Percentiles rank a stretch among this genome's conserved stretches.
phyloP scores from a whole-genome alignment of 2,113 vertebrate species.

The Parotia lawesii region DNA sequence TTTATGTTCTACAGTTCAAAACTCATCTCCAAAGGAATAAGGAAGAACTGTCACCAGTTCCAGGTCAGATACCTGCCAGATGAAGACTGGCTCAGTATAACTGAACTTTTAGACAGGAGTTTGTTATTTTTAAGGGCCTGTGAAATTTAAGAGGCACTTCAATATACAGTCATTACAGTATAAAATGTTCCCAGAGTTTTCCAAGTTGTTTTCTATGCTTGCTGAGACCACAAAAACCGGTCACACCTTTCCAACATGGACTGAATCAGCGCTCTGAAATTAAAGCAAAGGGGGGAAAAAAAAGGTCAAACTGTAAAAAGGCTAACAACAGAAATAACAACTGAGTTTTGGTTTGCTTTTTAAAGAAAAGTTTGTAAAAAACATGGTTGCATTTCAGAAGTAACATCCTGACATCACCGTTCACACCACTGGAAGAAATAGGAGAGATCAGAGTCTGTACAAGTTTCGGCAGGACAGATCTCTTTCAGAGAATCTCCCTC shows the following conservation, averaged over 20 bases:
- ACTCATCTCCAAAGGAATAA: neutral
- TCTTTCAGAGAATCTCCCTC: neutral
- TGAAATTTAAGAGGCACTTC: neutral
- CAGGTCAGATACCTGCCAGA: neutral
- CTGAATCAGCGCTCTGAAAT: conserved; percentile 90
- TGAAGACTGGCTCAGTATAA: neutral
- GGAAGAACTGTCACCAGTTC: neutral
- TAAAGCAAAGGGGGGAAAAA: neutral
- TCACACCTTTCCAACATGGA: conserved; percentile 95
- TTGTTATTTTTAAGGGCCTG: neutral
- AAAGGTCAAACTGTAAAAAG: neutral
- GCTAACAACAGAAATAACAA: neutral
- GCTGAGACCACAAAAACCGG: conserved; percentile 95
- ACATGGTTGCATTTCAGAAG: accelerated
- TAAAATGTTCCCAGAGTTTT: neutral
- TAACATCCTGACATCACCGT: neutral
- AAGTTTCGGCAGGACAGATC: neutral
- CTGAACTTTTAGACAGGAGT: neutral
- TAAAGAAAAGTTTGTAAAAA: neutral
- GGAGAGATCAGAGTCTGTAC: neutral
- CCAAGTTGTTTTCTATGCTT: conserved; percentile 71
- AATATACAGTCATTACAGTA: neutral
- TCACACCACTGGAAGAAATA: neutral
- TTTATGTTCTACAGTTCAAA: neutral
- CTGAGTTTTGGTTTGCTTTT: neutral